Evolutionary conservation across 2,797 vertebrate species (phyloP), one percentile per base, ranked within the genome.

Genomic region (Hemibagrus guttatus): DNA sequence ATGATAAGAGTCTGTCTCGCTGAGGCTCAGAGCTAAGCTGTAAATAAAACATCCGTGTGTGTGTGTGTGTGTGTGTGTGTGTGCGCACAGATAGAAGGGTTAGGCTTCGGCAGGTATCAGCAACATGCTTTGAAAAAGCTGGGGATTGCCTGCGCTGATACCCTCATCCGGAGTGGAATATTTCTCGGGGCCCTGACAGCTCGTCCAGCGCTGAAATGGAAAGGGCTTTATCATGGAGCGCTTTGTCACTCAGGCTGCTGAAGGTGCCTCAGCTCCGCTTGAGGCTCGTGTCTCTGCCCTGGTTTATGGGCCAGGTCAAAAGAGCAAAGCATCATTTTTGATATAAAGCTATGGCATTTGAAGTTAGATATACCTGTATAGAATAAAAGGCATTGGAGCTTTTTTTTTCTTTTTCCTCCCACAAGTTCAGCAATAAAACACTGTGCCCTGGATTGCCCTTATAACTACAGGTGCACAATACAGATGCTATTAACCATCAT

Each of bases 1-100:
- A 96, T 96, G 96, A 97, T 97, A 97, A 97, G 96, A 95, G 96
- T 96, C 95, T 94, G 95, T 94, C 94, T 93, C 94, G 92, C 95
- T 93, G 95, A 95, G 95, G 94, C 95, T 86, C 59, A 69, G 87
- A 54, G 84, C 68, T 89, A 87, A 88, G 81, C 86, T 88, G 89
- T 93, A 92, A 92, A 92, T 93, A 93, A 92, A 89, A 92, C 88
- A 90, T 89, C 69, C 71, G 63, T 66, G 23, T 31, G 39, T 52
- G 46, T 81, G 80, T 49, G 79, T 84, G 72, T 81, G 87, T 85
- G 83, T 82, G 83, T 59, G 85, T 81, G 84, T 83, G 75, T 89
- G 90, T 72, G 84, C 86, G 86, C 74, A 71, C 78, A 76, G 91
- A 90, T 90, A 91, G 88, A 90, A 88, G 83, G 85, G 82, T 86